Evolutionary conservation across 2,888 invertebrate species (phyloP).

Genomic region (Euplagia quadripunctaria): DNA sequence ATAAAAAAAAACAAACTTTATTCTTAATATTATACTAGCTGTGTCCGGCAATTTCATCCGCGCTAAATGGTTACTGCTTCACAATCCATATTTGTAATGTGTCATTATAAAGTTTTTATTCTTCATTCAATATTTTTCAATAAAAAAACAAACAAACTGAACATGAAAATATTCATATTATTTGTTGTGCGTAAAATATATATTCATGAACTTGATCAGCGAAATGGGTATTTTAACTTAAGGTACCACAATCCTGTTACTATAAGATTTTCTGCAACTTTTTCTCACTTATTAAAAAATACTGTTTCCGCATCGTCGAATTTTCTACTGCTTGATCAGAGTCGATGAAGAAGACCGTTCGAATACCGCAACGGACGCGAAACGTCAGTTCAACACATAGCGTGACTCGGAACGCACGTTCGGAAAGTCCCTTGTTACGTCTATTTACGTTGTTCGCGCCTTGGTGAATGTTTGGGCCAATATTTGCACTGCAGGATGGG

Average conservation of each 20-base stretch:
- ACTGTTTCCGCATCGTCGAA: conserved; percentile 40
- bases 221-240: neutral
- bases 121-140: too few species aligned
- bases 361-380: conserved; percentile 56
- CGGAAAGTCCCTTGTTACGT: conserved; percentile 63
- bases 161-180: neutral
- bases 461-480: conserved; percentile 65
- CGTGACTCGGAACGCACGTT: conserved; percentile 76
- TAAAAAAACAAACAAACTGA: neutral
- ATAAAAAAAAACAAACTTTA: too few species aligned
- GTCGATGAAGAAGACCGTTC: conserved; percentile 69
- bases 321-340: conserved; percentile 63
- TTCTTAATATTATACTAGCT: too few species aligned
- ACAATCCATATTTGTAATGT: neutral
- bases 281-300: conserved; percentile 26
- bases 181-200: neutral
- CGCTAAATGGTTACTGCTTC: too few species aligned
- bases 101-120: neutral
- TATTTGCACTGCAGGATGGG: conserved; percentile 73
- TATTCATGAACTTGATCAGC: neutral
- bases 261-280: conserved; percentile 9
- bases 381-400: conserved; percentile 74
- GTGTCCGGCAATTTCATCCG: too few species aligned
- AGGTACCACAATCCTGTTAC: neutral
- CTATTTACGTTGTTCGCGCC: conserved; percentile 69